Evolutionary conservation across 2,888 invertebrate genomes (phyloP), one percentile per base, ranked within the genome.

Genomic region (Dendrolimus houi): DNA sequence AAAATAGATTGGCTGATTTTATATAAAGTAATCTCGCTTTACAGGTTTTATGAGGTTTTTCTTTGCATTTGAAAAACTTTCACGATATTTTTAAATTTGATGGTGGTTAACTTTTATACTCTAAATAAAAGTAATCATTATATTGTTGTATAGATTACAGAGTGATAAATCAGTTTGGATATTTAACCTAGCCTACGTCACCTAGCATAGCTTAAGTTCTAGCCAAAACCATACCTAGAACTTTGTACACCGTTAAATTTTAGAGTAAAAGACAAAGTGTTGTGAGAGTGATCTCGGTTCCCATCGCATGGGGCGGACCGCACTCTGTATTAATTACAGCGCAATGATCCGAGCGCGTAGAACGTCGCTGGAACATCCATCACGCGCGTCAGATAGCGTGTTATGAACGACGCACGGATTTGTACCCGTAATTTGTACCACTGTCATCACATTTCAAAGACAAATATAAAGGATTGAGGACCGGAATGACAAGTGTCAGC

Each of bases 371-470:
- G 78, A 76, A 77, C 87, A 89, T 88, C 88, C 83, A 88, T 89
- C 88, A 89, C 83, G 60, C 67, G 76, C 74, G 76, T 79, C 76
- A 87, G 88, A 89, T 88, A 88, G 81, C 83, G 79, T 83, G 78
- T 84, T 88, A 88, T 84, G 87, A 83, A 87, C 85, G 84, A 85
- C 85, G 77, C 79, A 85, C 85, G 87, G 87, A 88, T 90, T 88
- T 89, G 90, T 90, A 85, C 72, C 82, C 84, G 85, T 90, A 88
- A 90, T 90, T 90, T 90, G 90, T 90, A 90, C 86, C 83, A 87
- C 87, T 90, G 90, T 90, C 90, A 90, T 90, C 90, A 89, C 89
- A 89, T 89, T 89, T 90, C 87, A 89, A 90, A 90, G 90, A 90
- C 90, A 90, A 90, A 89, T 87, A 89, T 89, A 90, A 90, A 89